Evolutionary conservation across 1,140 invertebrate species (phyloP).

Genomic region (Oedothorax gibbosus): DNA sequence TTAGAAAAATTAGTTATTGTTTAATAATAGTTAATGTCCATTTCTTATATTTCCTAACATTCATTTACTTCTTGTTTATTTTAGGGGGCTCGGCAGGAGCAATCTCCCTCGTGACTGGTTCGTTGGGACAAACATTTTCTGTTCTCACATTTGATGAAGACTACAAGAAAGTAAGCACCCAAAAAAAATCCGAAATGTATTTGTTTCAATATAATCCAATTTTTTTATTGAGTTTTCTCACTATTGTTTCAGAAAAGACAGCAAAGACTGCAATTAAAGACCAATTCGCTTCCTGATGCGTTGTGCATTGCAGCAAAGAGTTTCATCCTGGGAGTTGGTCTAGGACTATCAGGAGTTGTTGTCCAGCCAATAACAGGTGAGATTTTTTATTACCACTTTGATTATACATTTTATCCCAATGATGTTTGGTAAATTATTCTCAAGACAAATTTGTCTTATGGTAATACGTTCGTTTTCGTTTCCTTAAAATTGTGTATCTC

Average conservation of each 20-base stretch:
- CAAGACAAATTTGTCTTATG: too few species aligned
- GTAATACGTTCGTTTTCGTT: too few species aligned
- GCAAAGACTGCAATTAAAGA: conserved; percentile 70
- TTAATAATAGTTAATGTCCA: too few species aligned
- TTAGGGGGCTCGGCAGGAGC: conserved; percentile 90
- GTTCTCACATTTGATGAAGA: conserved; percentile 96
- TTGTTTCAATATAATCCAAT: too few species aligned
- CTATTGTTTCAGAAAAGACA: conserved; percentile 69
- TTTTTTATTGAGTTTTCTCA: conserved; percentile 52
- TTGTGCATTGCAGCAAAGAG: conserved; percentile 73
- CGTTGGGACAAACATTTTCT: conserved; percentile 94
- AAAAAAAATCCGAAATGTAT: too few species aligned
- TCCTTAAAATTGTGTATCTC: too few species aligned
- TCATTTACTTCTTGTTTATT: background rate
- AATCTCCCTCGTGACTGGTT: conserved; percentile 93
- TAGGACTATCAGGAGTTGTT: conserved; percentile 78
- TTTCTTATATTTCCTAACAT: too few species aligned
- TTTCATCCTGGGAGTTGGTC: conserved; percentile 76
- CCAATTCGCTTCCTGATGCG: conserved; percentile 73
- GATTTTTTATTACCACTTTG: background rate
- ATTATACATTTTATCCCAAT: background rate
- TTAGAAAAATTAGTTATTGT: too few species aligned
- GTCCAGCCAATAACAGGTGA: conserved; percentile 78
- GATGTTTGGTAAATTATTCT: too few species aligned
- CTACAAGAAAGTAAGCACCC: conserved; percentile 77